A percentile compares a stretch with the other conserved stretches of the same genome.
Evolutionary conservation across 1,140 invertebrate species (phyloP).

Genomic region (Drosophila simulans): DNA sequence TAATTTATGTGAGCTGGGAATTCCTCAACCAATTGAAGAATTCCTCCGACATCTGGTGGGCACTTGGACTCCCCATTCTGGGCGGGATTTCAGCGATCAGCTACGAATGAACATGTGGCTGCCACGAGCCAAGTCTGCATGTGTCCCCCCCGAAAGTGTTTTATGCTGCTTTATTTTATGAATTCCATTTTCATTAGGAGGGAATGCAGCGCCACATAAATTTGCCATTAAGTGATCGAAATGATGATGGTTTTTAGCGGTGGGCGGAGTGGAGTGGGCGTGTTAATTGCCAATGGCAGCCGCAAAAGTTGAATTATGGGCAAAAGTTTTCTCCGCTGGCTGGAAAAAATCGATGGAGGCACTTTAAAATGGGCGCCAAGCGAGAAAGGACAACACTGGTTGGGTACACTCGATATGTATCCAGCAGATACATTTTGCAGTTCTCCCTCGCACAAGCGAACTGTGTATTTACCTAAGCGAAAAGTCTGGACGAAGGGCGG

Average conservation of each 20-base stretch:
- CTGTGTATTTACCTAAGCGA: slow-evolving; percentile 49
- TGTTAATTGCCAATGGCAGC: slow-evolving; percentile 51
- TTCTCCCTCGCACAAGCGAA: slow-evolving; percentile 18
- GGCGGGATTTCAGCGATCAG: slow-evolving; percentile 19
- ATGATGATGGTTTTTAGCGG: slow-evolving; percentile 15
- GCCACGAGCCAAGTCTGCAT: slow-evolving; percentile 40
- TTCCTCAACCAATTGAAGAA: slow-evolving; percentile 15
- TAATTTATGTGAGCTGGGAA: slow-evolving; percentile 33
- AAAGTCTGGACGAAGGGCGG: slow-evolving; percentile 7
- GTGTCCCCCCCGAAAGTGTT: slow-evolving; percentile 25
- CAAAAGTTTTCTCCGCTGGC: neutral
- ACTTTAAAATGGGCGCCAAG: slow-evolving; percentile 41
- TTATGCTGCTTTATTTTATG: slow-evolving; percentile 50
- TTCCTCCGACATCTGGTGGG: slow-evolving; percentile 16
- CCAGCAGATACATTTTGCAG: slow-evolving; percentile 35
- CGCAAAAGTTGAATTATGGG: slow-evolving; percentile 56
- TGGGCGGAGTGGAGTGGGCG: slow-evolving; percentile 21
- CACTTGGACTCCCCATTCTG: slow-evolving; percentile 4
- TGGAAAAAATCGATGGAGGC: slow-evolving; percentile 43
- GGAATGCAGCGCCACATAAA: slow-evolving; percentile 64
- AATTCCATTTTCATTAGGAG: slow-evolving; percentile 60
- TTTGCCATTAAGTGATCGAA: slow-evolving; percentile 56
- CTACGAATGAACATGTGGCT: slow-evolving; percentile 34
- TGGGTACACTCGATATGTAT: slow-evolving; percentile 20
- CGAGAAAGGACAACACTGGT: slow-evolving; percentile 20